Evolutionary conservation across 2,888 invertebrate species (phyloP).

Genomic region (Coecobrya sp.): DNA sequence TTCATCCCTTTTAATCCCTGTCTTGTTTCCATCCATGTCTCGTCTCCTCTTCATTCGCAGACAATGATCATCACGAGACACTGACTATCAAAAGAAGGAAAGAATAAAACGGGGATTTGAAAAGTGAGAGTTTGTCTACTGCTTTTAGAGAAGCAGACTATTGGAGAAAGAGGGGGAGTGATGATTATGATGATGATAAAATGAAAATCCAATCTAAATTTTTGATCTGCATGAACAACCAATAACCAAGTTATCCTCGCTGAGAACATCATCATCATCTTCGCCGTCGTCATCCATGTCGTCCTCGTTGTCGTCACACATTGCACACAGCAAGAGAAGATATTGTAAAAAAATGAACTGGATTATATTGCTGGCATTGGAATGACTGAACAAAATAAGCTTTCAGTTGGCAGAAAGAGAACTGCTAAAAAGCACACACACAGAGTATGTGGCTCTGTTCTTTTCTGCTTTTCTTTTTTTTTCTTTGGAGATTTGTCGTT

Average conservation of each 20-base stretch:
- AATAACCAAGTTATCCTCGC: slow-evolving; percentile 56
- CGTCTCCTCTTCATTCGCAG: background rate
- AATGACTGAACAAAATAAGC: background rate
- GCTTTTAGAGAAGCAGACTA: background rate
- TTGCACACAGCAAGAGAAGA: background rate
- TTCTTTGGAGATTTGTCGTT: background rate
- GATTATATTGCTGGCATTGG: slow-evolving; percentile 30
- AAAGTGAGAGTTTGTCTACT: background rate
- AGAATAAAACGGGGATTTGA: background rate
- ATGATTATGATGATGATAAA: slow-evolving; percentile 47
- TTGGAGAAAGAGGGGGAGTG: background rate
- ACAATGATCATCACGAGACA: slow-evolving; percentile 22
- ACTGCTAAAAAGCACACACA: background rate
- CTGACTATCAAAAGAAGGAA: background rate
- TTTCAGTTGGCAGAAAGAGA: background rate
- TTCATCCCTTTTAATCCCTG: slow-evolving; percentile 1
- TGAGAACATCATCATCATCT: slow-evolving; percentile 15
- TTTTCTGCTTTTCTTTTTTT: background rate
- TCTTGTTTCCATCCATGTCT: background rate
- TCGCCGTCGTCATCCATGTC: background rate
- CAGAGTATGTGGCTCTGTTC: background rate
- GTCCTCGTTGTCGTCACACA: background rate
- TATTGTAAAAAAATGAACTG: background rate
- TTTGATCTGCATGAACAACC: slow-evolving; percentile 74
- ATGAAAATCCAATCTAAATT: slow-evolving; percentile 70